Evolutionary conservation across 2,888 invertebrate species (phyloP), one percentile per base, ranked within the genome.

Genomic region (Diarsia dahlii): DNA sequence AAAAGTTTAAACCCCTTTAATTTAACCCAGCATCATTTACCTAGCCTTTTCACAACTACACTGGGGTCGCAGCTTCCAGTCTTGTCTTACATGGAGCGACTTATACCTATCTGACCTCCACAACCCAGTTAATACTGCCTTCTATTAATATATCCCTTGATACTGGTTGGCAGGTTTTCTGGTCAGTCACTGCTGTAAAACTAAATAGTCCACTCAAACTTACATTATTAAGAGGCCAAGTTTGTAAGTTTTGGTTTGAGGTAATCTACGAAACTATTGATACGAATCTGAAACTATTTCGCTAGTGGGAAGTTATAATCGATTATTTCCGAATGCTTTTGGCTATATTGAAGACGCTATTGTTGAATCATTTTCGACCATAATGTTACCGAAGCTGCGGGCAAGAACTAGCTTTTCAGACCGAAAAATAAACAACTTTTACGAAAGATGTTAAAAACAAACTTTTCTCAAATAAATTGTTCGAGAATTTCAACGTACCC

Each of bases 401-500:
- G 28, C 3, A 34, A 60, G 18, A 28, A 3, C 28, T 18, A 1
- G 9, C 9, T n/a, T 45, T 13, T n/a, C 1, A 23, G 39, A 39
- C 15, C n/a, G 45, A 45, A 63, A 63, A 60, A 60, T 46, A 46
- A 69, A 34, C 20, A 80, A 34, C 1, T 78, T 80, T 50, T 23
- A 45, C n/a, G 10, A 34, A 15, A 23, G 50, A 23, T 10, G 10
- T 3, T 60, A 1, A 34, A 8, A 56, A 45, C 12, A 48, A 66
- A 60, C 12, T 62, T n/a, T 28, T 52, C 52, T 15, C 1, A n/a
- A 68, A 79, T 54, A 69, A 68, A 50, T 83, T 18, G 9, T 3
- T n/a, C 3, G 50, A 82, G 34, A 82, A 39, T 58, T 69, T 85
- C n/a, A 70, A 46, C 79, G 6, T 48, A 15, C 34, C 62, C 73